phyloP scores from a whole-genome alignment of 2,888 invertebrate species.

The Lydus trimaculatus region DNA sequence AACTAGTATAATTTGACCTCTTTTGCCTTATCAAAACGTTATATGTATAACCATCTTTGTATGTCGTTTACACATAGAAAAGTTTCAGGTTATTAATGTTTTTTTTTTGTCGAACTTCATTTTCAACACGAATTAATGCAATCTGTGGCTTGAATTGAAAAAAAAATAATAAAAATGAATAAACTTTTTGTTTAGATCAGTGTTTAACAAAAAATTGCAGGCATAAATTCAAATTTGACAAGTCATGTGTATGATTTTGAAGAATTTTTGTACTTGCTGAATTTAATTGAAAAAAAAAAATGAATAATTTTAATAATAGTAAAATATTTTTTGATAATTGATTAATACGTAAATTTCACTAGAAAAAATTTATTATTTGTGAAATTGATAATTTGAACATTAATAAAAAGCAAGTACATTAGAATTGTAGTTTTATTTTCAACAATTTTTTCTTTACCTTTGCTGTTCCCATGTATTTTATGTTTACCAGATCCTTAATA shows the following conservation, averaged over 20 bases:
- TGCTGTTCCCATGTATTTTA: background rate
- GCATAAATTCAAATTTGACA: background rate
- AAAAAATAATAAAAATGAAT: conserved; percentile 16
- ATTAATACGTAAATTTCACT: background rate
- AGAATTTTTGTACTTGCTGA: background rate
- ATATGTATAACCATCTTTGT: conserved; percentile 35
- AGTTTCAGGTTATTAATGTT: conserved; percentile 19
- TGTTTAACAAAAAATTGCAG: conserved; percentile 1
- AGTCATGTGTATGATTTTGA: background rate
- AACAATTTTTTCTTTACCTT: background rate
- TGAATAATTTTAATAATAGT: background rate
- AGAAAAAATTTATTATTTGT: background rate
- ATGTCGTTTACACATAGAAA: conserved; percentile 33
- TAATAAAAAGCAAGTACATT: conserved; percentile 7
- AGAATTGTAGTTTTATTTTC: background rate
- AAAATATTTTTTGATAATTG: background rate
- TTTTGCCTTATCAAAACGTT: conserved; percentile 46
- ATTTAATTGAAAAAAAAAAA: background rate
- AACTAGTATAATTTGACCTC: conserved; percentile 47
- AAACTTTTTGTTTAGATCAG: conserved; percentile 26
- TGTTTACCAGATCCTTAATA: background rate
- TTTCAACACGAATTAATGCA: conserved; percentile 25
- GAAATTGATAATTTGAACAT: background rate
- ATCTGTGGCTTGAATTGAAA: conserved; percentile 26
- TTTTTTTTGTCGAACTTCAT: conserved; percentile 12